A percentile compares a stretch with the other conserved stretches of the same genome.
Conservation (phyloP, 2,888 invertebrate genomes). For the Galerucella nymphaeae region DNA sequence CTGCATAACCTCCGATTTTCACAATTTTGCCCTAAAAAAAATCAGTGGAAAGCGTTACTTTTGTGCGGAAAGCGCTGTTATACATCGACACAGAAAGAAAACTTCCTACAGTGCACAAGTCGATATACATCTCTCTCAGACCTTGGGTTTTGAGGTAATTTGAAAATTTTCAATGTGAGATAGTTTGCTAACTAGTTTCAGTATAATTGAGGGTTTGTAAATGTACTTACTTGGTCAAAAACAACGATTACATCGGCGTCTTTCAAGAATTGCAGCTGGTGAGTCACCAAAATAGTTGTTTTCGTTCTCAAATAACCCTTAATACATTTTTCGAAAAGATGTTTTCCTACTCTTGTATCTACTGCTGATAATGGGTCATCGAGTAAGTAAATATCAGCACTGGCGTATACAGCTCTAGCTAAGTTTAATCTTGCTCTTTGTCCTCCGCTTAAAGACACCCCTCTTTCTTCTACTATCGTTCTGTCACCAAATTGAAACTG, state of each 20-base stretch:
- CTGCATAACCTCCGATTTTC: slow-evolving; percentile 69
- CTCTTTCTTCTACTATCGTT: slow-evolving; percentile 83
- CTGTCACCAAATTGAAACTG: slow-evolving; percentile 78
- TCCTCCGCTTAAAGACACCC: slow-evolving; percentile 83
- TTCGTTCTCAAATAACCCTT: slow-evolving; percentile 69
- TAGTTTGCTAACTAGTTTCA: too few relatives aligned
- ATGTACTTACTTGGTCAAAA: slow-evolving; percentile 69
- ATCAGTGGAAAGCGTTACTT: not conserved
- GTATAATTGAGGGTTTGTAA: too few relatives aligned
- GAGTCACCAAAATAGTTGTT: slow-evolving; percentile 84
- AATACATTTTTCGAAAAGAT: slow-evolving; percentile 81
- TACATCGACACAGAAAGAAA: too few relatives aligned
- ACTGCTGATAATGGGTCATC: slow-evolving; percentile 87
- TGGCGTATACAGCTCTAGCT: slow-evolving; percentile 80
- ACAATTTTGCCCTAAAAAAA: slow-evolving; percentile 72
- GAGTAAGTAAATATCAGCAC: slow-evolving; percentile 80
- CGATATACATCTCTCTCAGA: too few relatives aligned
- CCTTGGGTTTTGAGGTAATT: too few relatives aligned
- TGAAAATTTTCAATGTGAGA: too few relatives aligned
- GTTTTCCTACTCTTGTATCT: slow-evolving; percentile 80
- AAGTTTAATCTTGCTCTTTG: slow-evolving; percentile 84
- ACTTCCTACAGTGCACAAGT: too few relatives aligned
- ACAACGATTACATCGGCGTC: slow-evolving; percentile 74
- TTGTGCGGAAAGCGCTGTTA: too few relatives aligned
- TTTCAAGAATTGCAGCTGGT: slow-evolving; percentile 83